phyloP scores from a whole-genome alignment of 2,888 invertebrate species.

The Therioaphis trifolii region DNA sequence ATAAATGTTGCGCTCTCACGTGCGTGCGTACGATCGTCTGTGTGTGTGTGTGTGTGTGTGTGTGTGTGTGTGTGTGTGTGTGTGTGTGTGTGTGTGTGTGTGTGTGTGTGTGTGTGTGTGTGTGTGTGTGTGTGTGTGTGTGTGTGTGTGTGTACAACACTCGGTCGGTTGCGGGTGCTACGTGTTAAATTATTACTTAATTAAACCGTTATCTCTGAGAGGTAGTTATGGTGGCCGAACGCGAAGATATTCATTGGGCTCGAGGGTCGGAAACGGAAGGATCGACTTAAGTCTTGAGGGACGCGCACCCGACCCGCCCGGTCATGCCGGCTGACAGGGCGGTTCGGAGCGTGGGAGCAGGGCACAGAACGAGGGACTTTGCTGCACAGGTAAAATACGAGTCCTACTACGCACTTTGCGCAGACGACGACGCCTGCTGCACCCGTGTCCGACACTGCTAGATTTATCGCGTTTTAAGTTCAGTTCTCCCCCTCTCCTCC shows the following conservation, averaged over 20 bases:
- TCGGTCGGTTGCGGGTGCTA: constrained; percentile 44
- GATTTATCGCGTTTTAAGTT: constrained; percentile 62
- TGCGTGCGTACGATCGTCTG: background rate
- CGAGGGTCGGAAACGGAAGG: constrained; percentile 61
- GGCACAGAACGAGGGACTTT: background rate
- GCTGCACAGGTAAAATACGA: constrained; percentile 52
- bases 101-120: no score
- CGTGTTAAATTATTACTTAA: constrained; percentile 63
- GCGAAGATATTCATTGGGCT: constrained; percentile 60
- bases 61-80: no score
- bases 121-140: background rate
- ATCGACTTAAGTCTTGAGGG: constrained; percentile 62
- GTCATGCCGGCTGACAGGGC: background rate
- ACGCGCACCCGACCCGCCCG: background rate
- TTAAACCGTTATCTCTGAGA: constrained; percentile 62
- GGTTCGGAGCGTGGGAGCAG: background rate
- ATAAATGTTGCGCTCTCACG: constrained; percentile 44
- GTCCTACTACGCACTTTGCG: background rate
- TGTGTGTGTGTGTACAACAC: constrained; percentile 4
- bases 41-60: background rate
- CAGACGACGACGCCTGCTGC: background rate
- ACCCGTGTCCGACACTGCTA: constrained; percentile 19
- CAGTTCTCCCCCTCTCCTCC: background rate
- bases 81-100: no score
- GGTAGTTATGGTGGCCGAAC: constrained; percentile 60